These are phyloP conservation scores for Sussaba pulchella DNA, from an alignment of 2,888 invertebrate species.

Conservation along the genomic window DNA sequence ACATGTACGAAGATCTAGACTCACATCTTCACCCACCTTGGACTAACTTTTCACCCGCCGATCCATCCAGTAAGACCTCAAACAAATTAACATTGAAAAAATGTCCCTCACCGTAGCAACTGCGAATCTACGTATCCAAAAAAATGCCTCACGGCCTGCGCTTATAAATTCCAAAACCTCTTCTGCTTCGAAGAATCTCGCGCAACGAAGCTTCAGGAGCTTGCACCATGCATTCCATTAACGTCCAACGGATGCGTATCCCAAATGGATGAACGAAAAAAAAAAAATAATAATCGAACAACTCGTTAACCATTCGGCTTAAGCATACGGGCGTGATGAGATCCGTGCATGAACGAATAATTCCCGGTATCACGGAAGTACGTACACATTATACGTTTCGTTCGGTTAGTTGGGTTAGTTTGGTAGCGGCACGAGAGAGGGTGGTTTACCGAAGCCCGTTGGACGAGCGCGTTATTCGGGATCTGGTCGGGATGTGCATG, in stretches of 20 bases:
- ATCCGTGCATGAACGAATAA: conserved; percentile 40
- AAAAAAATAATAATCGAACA: conserved; percentile 10
- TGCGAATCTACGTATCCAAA: too few species aligned
- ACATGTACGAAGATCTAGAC: too few species aligned
- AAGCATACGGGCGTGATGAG: neutral
- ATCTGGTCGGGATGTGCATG: conserved; percentile 1
- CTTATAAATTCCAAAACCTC: too few species aligned
- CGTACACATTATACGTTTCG: conserved; percentile 59
- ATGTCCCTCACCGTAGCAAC: too few species aligned
- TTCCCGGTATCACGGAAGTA: conserved; percentile 57
- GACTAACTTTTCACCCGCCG: too few species aligned
- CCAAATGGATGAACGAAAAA: too few species aligned
- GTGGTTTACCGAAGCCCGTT: conserved; percentile 58
- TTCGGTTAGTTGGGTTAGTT: conserved; percentile 60
- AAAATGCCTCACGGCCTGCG: too few species aligned
- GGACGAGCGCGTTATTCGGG: conserved; percentile 47
- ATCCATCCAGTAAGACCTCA: too few species aligned
- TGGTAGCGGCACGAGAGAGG: conserved; percentile 46
- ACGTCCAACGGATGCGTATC: conserved; percentile 3
- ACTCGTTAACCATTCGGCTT: conserved; percentile 24
- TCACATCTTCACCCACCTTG: too few species aligned
- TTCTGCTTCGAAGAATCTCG: neutral
- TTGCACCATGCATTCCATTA: neutral
- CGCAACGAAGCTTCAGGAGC: neutral
- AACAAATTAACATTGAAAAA: neutral